A percentile compares a stretch with the other conserved stretches of the same genome.
These are phyloP conservation scores for Macrophya annulata DNA, from an alignment of 2,888 invertebrate species.

Conservation along the genomic window DNA sequence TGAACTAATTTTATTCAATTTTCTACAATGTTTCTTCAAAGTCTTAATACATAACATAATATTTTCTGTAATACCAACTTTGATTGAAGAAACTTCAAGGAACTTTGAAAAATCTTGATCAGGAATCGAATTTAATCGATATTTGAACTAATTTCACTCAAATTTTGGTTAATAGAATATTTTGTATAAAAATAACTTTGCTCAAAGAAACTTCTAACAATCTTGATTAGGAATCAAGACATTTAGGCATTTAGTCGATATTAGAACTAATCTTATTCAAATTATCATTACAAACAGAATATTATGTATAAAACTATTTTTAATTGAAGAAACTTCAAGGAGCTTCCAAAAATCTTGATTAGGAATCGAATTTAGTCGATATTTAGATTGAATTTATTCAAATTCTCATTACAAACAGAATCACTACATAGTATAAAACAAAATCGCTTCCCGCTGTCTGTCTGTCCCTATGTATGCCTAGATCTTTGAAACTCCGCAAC, in stretches of 20 bases:
- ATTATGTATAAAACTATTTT: not conserved
- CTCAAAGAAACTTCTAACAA: not conserved
- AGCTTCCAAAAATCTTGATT: not conserved
- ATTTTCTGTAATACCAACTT: not conserved
- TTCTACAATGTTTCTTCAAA: slow-evolving; percentile 27
- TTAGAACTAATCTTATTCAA: not conserved
- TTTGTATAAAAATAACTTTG: not conserved
- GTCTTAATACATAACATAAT: not conserved
- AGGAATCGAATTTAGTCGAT: not conserved
- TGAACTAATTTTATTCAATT: not conserved
- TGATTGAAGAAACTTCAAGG: not conserved
- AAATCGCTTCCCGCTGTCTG: too few species aligned
- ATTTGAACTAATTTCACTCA: not conserved
- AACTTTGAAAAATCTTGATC: not conserved
- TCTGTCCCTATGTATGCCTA: too few species aligned
- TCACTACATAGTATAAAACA: too few species aligned
- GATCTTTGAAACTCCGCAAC: too few species aligned
- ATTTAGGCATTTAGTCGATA: not conserved
- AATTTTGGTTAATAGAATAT: not conserved
- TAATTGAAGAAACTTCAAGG: not conserved
- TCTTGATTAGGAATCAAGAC: not conserved
- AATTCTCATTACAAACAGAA: not conserved
- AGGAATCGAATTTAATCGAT: not conserved
- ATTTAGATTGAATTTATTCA: not conserved
- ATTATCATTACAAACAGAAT: not conserved